Base-by-base conservation (phyloP, 1,140 invertebrate genomes). In the Lepeophtheirus salmonis region DNA sequence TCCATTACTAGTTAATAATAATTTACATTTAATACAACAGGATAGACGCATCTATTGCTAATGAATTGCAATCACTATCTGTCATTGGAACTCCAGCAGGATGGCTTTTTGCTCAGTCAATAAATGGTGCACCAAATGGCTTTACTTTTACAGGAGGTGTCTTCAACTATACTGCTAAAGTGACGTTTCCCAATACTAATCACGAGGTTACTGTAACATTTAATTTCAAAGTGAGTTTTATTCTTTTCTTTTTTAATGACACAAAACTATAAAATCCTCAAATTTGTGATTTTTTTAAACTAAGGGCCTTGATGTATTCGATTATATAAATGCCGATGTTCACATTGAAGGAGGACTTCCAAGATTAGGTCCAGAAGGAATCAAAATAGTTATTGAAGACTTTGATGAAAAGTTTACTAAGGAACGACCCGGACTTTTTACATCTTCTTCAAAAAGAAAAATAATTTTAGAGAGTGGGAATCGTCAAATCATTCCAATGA, bases 101-200 rank as follows among this genome's bases (percentile, higher is more conserved):
- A 10, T 97, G 89, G 86, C 71, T 96, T 0, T 96, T 96, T 70
- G 88, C 91, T 3, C 83, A 83, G 66, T 80, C 83, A 1, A 73
- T 79, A 18, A 77, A 77, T 2, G 72, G 77, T 10, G 81, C 82
- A 0, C 74, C 77, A 25, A 97, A 95, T 72, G 91, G 91, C 41
- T 95, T 89, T 68, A 79, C 85, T 69, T 68, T 88, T 2, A 81
- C 82, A 65, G 82, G 82, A 52, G 86, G 86, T 0, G 68, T 80
- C 49, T 83, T 90, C 63, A 90, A 91, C 67, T 81, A 89, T 63
- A 83, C 81, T 3, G 78, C 82, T 0, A 79, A 80, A 48, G 72
- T 92, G 12, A 75, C 74, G 16, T 94, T 86, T 67, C 74, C 76
- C 0, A 77, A 80, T 23, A 79, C 81, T 0, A 80, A 79, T 0